Conservation (phyloP, 2,888 invertebrate genomes). For the Lapara coniferarum region DNA sequence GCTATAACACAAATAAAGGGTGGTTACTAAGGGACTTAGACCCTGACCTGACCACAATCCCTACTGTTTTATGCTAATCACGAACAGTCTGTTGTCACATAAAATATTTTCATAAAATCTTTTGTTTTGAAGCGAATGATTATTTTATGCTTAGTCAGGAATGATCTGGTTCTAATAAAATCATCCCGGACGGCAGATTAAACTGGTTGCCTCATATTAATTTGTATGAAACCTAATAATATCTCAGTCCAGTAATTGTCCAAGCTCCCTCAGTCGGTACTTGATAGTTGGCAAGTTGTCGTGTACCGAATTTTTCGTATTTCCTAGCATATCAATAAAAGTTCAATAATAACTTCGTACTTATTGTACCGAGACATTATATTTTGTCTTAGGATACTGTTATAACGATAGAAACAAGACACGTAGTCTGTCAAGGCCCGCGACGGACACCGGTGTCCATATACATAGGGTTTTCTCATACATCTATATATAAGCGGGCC, state of each 20-base stretch:
- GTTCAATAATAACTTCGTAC: neutral
- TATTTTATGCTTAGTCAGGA: neutral
- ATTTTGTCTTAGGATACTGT: neutral
- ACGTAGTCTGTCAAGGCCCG: too few species aligned
- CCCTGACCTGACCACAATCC: too few species aligned
- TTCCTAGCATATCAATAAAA: neutral
- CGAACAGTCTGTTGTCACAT: too few species aligned
- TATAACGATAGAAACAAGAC: neutral
- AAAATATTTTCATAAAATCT: too few species aligned
- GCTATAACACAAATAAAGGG: too few species aligned
- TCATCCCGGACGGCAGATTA: neutral
- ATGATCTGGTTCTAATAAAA: slow-evolving; percentile 2
- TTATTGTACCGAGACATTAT: too few species aligned
- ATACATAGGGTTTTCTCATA: too few species aligned
- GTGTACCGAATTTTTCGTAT: neutral
- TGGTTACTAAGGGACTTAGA: too few species aligned
- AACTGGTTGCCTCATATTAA: slow-evolving; percentile 9
- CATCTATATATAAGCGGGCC: too few species aligned
- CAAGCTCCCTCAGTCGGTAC: neutral
- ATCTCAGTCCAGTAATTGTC: neutral
- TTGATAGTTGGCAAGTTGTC: slow-evolving; percentile 1
- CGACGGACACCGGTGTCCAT: too few species aligned
- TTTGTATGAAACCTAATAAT: neutral
- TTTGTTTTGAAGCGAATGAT: too few species aligned
- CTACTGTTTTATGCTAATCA: too few species aligned